Evolutionary conservation across 2,113 vertebrate genomes (phyloP), one percentile per base, ranked within the genome.

Genomic region (Raja brachyura): DNA sequence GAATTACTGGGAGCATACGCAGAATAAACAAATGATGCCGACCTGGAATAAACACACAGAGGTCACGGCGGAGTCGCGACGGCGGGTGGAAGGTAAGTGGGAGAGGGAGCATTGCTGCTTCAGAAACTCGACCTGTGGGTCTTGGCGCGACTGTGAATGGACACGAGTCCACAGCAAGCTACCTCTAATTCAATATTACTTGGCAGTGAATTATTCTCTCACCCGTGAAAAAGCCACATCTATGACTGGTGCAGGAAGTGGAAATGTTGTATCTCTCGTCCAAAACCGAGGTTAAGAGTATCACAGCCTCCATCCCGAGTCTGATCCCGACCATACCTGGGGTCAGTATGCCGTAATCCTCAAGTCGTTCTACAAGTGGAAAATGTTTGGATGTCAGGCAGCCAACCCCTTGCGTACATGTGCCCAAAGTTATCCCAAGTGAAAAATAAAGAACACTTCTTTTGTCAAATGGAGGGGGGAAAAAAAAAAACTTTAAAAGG

Each of bases 181-280:
- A 39, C 22, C 22, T 73, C 31, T 54, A 48, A 39, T 73, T 92
- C 90, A 92, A 66, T 54, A 54, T 33, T 22, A 92, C 20, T 73
- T 92, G 90, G 90, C 33, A 92, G 66, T 28, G 48, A 92, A 73
- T 74, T 92, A 22, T 33, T 3, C 66, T 73, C 66, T 74, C 68
- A 48, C 90, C 90, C 39, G 25, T 5, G 33, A 28, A 70, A 70
- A 74, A 73, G 90, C 90, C 90, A 70, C 90, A 92, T 54, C 66
- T 54, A 92, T 92, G 66, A 73, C 20, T 70, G 18, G 59, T 31
- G n/a, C 63, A 63, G 83, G 83, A 88, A 88, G 59, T 88, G 83
- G 83, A 88, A 88, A 66, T 88, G 59, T 88, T 88, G 59, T 63
- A 88, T 83, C 83, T 59, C 83, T 88, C 83, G 63, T 88, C 83